Evolutionary conservation across 2,113 vertebrate species (phyloP).

Genomic region (Cyprinodon tularosa): DNA sequence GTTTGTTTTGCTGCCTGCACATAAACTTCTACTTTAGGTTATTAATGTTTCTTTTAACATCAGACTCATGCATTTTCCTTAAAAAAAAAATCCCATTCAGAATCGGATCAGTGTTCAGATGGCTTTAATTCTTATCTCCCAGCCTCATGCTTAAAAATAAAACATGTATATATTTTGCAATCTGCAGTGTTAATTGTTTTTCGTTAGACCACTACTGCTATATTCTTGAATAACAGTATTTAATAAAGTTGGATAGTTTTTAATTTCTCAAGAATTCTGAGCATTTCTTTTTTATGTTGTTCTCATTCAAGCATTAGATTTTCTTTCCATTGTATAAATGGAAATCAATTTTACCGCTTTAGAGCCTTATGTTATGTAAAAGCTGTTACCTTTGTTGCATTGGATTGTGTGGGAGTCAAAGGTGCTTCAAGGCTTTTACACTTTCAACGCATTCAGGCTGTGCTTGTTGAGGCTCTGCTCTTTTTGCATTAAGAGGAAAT

Average conservation of each 20-base stretch:
- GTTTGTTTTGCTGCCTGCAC: not conserved
- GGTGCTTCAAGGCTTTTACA: constrained; percentile 26
- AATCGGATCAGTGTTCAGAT: not conserved
- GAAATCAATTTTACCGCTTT: constrained; percentile 17
- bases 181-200: not conserved
- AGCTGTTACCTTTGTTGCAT: constrained; percentile 6
- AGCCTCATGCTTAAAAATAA: not conserved
- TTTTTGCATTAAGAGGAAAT: constrained; percentile 15
- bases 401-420: constrained; percentile 22
- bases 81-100: not conserved
- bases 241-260: constrained; percentile 7
- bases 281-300: not conserved
- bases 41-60: not conserved
- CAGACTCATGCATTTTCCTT: not conserved
- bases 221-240: not conserved
- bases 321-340: constrained; percentile 27
- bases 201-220: not conserved
- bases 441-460: constrained; percentile 13
- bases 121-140: not conserved
- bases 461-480: not conserved
- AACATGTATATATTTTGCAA: not conserved
- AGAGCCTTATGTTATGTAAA: constrained; percentile 6
- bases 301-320: constrained; percentile 11
- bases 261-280: constrained; percentile 33
- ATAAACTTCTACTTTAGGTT: constrained; percentile 1